Conservation (phyloP, 2,888 invertebrate genomes). For the Lypha dubia region DNA sequence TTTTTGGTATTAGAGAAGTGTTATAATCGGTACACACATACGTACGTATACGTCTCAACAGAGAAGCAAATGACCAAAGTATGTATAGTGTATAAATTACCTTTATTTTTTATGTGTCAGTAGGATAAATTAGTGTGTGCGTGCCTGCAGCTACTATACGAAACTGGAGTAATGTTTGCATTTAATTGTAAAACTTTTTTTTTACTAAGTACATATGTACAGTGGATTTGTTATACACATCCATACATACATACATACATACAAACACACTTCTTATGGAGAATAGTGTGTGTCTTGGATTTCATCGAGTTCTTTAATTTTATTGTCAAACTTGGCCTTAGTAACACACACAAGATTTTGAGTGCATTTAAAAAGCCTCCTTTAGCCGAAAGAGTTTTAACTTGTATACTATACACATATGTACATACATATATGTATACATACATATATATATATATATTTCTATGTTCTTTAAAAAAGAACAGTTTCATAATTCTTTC, state of each 20-base stretch:
- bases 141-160: conserved; percentile 26
- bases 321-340: not conserved
- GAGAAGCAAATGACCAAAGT: conserved; percentile 24
- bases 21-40: conserved; percentile 38
- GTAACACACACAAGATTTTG: conserved; percentile 2
- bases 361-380: not conserved
- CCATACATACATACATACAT: not conserved
- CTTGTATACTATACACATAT: too few relatives aligned
- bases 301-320: conserved; percentile 9
- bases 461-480: not conserved
- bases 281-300: not conserved
- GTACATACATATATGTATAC: not conserved
- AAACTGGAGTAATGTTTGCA: conserved; percentile 55
- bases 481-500: conserved; percentile 6
- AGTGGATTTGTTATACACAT: not conserved
- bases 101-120: conserved; percentile 70
- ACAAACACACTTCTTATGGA: not conserved
- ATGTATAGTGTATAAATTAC: conserved; percentile 53
- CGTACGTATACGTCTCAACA: too few relatives aligned
- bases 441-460: not conserved
- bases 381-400: not conserved
- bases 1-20: conserved; percentile 20
- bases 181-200: conserved; percentile 37
- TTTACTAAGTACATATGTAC: conserved; percentile 21
- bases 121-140: conserved; percentile 65